These are phyloP conservation scores for Amblyornis subalaris DNA, from an alignment of 2,113 vertebrate genomes.

Conservation along the genomic window DNA sequence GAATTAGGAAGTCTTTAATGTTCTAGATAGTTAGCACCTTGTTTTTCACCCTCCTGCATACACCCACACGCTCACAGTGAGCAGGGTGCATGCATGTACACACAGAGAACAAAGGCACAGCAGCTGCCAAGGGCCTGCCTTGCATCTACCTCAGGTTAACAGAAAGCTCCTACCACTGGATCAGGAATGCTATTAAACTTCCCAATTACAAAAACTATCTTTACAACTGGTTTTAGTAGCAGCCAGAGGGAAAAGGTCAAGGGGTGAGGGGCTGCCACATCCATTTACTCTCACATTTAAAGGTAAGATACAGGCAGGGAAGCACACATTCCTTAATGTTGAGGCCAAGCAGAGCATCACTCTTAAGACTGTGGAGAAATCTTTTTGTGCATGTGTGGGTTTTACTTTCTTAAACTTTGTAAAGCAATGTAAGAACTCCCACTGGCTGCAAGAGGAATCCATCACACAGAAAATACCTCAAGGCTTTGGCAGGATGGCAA, in stretches of 20 bases:
- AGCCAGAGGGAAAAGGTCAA: not conserved
- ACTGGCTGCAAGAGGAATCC: not conserved
- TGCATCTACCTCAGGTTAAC: not conserved
- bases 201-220: not conserved
- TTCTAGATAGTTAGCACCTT: not conserved
- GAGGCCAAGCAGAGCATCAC: not conserved
- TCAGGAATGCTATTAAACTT: not conserved
- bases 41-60: not conserved
- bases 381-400: not conserved
- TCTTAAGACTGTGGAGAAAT: not conserved
- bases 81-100: too few species aligned
- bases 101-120: not conserved
- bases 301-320: not conserved
- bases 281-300: not conserved
- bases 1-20: not conserved
- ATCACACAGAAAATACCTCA: not conserved
- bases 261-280: fast-evolving
- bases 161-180: not conserved
- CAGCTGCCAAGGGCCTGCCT: not conserved
- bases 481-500: conserved; percentile 31
- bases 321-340: fast-evolving
- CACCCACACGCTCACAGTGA: not conserved
- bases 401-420: not conserved
- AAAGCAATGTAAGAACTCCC: not conserved
- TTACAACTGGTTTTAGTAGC: not conserved